These are phyloP conservation scores for Ecdyonurus torrentis DNA, from an alignment of 2,888 invertebrate genomes.

Conservation along the genomic window DNA sequence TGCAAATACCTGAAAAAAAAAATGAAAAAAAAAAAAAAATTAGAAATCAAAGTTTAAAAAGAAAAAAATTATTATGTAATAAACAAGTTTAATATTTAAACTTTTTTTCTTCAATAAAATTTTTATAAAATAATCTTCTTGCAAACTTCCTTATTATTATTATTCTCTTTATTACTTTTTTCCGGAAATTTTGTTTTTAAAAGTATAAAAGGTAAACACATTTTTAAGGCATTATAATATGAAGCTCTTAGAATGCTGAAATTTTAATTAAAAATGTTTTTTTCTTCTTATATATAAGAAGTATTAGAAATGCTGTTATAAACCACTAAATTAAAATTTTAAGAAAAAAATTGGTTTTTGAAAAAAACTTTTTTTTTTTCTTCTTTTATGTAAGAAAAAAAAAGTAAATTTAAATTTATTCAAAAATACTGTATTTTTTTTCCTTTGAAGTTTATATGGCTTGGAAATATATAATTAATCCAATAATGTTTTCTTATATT, in stretches of 20 bases:
- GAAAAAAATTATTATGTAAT: not conserved
- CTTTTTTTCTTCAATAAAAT: not conserved
- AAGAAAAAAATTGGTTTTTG: not conserved
- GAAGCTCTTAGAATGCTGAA: not conserved
- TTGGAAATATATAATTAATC: not conserved
- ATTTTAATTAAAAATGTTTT: not conserved
- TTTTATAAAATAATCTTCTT: no score
- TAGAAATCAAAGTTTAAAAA: not conserved
- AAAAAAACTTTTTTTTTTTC: no score
- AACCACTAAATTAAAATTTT: not conserved
- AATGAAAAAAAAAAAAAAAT: slow-evolving; percentile 10
- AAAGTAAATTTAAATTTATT: not conserved
- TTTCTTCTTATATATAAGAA: no score
- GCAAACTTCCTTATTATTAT: no score
- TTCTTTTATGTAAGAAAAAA: not conserved
- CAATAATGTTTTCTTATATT: no score
- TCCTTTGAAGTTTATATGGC: not conserved
- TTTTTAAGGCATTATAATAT: no score
- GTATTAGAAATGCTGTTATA: not conserved
- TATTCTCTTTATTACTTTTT: no score
- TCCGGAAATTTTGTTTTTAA: no score
- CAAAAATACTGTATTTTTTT: not conserved
- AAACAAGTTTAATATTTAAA: not conserved
- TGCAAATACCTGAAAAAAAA: slow-evolving; percentile 50
- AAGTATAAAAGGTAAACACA: no score